Evolutionary conservation across 64 coral and sea anemone genomes (phyloP).

Genomic region (Hydrozoanthus tunicans): DNA sequence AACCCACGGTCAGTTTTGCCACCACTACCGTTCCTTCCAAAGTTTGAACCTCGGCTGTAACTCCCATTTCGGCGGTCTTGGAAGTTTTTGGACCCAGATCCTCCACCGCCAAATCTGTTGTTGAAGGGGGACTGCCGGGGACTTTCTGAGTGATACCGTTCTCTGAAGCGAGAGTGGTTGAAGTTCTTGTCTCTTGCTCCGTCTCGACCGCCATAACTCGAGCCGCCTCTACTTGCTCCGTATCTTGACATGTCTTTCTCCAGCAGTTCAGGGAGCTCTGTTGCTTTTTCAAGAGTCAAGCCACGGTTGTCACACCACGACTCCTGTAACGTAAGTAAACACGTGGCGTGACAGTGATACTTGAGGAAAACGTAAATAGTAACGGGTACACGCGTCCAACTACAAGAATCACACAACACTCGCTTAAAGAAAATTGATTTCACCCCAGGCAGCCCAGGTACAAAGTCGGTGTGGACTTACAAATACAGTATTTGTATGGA

Average conservation of each 20-base stretch:
- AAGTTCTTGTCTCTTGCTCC: neutral
- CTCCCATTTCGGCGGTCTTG: slow-evolving; percentile 17
- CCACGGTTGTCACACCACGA: slow-evolving; percentile 59
- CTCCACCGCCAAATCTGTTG: slow-evolving; percentile 17
- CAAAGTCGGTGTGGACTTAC: too few species aligned
- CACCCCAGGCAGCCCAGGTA: too few species aligned
- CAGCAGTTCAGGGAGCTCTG: slow-evolving; percentile 56
- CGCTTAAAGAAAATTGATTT: too few species aligned
- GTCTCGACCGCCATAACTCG: neutral
- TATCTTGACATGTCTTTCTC: neutral
- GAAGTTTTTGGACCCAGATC: slow-evolving; percentile 31
- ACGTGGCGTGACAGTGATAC: neutral
- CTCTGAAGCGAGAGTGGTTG: slow-evolving; percentile 52
- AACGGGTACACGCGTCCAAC: too few species aligned
- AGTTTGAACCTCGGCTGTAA: slow-evolving; percentile 4
- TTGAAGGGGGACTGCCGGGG: slow-evolving; percentile 49
- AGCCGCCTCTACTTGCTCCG: neutral
- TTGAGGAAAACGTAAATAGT: neutral
- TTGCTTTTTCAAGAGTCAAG: slow-evolving; percentile 51
- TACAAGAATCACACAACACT: too few species aligned
- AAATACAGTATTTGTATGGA: too few species aligned
- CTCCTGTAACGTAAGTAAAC: slow-evolving; percentile 26
- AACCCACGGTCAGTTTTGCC: slow-evolving; percentile 27
- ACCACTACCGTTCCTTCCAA: neutral
- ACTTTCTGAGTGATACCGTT: slow-evolving; percentile 46